These are phyloP conservation scores for Molorchus minor DNA, from an alignment of 2,888 invertebrate species.

Conservation along the genomic window DNA sequence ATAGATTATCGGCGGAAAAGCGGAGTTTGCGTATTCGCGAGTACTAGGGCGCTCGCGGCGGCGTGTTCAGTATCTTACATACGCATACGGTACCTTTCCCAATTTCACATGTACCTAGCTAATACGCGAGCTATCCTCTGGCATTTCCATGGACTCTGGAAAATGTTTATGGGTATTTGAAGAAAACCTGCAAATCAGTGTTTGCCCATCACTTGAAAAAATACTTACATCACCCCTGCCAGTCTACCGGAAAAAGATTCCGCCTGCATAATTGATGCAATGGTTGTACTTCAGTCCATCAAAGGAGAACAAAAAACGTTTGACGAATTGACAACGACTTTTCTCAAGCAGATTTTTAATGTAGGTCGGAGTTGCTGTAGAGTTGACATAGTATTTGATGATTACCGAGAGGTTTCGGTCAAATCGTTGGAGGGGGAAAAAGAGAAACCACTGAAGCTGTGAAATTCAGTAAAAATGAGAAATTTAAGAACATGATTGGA, in stretches of 20 bases:
- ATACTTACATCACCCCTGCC: too few species aligned
- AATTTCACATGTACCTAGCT: too few species aligned
- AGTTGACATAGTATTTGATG: conserved; percentile 15
- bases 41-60: too few species aligned
- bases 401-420: conserved; percentile 20
- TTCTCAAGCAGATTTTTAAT: conserved; percentile 15
- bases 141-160: too few species aligned
- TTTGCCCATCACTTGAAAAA: too few species aligned
- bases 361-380: conserved; percentile 5
- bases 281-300: conserved; percentile 11
- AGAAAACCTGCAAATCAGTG: neutral
- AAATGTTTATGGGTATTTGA: conserved; percentile 1
- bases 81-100: too few species aligned
- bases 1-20: too few species aligned
- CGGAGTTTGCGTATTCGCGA: too few species aligned
- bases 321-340: conserved; percentile 10
- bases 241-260: conserved; percentile 11
- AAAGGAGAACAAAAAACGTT: conserved; percentile 14
- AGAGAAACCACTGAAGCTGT: neutral
- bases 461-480: neutral
- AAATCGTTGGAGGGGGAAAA: conserved; percentile 3
- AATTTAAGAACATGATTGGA: neutral
- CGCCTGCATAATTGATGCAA: conserved; percentile 10
- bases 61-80: too few species aligned
- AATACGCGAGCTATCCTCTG: too few species aligned